Evolutionary conservation across 2,888 invertebrate genomes (phyloP), one percentile per base, ranked within the genome.

Genomic region (Tortrix viridana): DNA sequence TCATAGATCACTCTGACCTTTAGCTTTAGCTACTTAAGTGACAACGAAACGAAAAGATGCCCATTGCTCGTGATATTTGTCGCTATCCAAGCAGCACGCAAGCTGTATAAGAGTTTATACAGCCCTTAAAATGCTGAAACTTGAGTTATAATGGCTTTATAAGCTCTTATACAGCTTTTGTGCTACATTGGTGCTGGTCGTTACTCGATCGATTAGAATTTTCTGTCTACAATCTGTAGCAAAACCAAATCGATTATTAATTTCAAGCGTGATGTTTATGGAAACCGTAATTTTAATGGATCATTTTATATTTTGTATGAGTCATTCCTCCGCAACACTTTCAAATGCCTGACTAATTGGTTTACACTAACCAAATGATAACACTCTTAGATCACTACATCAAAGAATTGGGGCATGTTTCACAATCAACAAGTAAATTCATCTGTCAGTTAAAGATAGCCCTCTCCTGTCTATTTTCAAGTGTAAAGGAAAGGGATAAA

Each of bases 1-100:
- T 41, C 41, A 38, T 5, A 5, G 44, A 12, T 12, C 23, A 49
- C n/a, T 32, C 49, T 43, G 58, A 49, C 58, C 48, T 38, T 38
- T 38, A 38, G 56, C n/a, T n/a, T n/a, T n/a, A n/a, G n/a, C 32
- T 32, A 32, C 0, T 32, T 32, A 32, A 32, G 32, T 12, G 32
- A 32, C 32, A 32, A 58, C 19, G 16, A 41, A 12, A 49, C 22
- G n/a, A 41, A 41, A n/a, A 41, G n/a, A 23, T 16, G 19, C 19
- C 52, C 9, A 38, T n/a, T 41, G 41, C n/a, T 41, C 32, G 32
- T 16, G 41, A 5, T n/a, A 41, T 41, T 41, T 38, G 38, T 38
- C 41, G 6, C 16, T 41, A 16, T 16, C n/a, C n/a, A n/a, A n/a
- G n/a, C n/a, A n/a, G n/a, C n/a, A n/a, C n/a, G n/a, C n/a, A n/a